phyloP scores from a whole-genome alignment of 2,797 vertebrate species.

The Apogon hyalosoma region DNA sequence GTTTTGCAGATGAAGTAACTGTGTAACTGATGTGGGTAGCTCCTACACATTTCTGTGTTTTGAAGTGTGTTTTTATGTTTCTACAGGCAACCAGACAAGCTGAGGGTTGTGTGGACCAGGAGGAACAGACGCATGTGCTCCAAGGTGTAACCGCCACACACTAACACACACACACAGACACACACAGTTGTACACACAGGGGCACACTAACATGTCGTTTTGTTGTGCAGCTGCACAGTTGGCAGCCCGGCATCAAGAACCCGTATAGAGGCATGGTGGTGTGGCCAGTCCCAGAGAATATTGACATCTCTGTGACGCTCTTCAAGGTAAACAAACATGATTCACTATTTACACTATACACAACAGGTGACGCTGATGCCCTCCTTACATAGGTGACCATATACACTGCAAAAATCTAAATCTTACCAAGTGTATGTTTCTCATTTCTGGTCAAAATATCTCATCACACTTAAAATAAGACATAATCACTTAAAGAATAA shows the following conservation, averaged over 20 bases:
- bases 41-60: conserved; percentile 22
- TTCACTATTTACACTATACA: background rate
- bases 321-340: conserved; percentile 85
- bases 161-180: background rate
- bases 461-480: too few species aligned
- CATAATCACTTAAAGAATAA: too few species aligned
- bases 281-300: conserved; percentile 94
- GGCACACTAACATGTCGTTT: conserved; percentile 13
- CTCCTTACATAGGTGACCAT: too few species aligned
- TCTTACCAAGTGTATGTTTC: too few species aligned
- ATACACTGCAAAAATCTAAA: too few species aligned
- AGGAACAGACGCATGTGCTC: conserved; percentile 92
- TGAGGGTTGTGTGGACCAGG: conserved; percentile 93
- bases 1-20: background rate
- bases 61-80: conserved; percentile 48
- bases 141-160: conserved; percentile 82
- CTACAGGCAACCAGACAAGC: conserved; percentile 92
- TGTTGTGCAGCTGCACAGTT: conserved; percentile 88
- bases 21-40: background rate
- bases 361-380: too few species aligned
- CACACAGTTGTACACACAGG: conserved; percentile 10
- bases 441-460: too few species aligned
- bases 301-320: conserved; percentile 92
- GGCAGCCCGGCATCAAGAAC: conserved; percentile 95
- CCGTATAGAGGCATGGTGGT: conserved; percentile 91